Percentiles rank a stretch among this genome's conserved stretches.
phyloP scores from a whole-genome alignment of 2,888 invertebrate species.

The Chymomyza caudatula region DNA sequence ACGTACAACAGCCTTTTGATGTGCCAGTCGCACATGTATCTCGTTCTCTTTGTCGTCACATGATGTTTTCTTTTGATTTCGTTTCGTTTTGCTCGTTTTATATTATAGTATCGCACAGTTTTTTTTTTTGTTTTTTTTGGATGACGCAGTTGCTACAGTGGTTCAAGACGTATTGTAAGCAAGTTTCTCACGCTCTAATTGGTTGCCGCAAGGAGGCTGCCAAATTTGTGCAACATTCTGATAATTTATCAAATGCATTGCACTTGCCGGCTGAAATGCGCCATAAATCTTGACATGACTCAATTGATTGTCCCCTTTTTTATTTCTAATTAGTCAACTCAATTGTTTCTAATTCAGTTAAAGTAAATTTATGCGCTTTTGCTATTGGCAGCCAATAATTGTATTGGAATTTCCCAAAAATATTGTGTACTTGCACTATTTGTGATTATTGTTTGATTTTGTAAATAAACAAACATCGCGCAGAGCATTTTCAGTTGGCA shows the following conservation, averaged over 20 bases:
- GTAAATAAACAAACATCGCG: conserved; percentile 28
- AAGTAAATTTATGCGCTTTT: conserved; percentile 33
- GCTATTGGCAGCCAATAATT: background rate
- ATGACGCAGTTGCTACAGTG: conserved; percentile 59
- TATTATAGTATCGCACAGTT: background rate
- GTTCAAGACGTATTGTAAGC: conserved; percentile 27
- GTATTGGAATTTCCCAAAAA: conserved; percentile 35
- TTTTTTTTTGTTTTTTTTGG: conserved; percentile 35
- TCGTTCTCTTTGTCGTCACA: conserved; percentile 57
- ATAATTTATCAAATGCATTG: conserved; percentile 51
- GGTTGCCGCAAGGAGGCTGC: conserved; percentile 19
- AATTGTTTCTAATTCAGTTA: conserved; percentile 45
- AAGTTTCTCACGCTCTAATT: conserved; percentile 53
- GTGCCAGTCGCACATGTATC: conserved; percentile 47
- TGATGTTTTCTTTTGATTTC: conserved; percentile 41
- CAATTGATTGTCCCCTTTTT: conserved; percentile 32
- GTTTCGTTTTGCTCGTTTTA: conserved; percentile 23
- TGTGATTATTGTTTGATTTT: conserved; percentile 26
- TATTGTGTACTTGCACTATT: conserved; percentile 19
- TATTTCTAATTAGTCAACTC: conserved; percentile 27
- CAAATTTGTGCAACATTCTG: conserved; percentile 44
- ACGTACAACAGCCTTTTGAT: conserved; percentile 47
- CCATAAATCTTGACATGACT: conserved; percentile 58
- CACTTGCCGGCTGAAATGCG: background rate
- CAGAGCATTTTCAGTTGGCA: background rate